Base-by-base conservation (phyloP, 2,888 invertebrate species). In the Drosophila bunnanda region DNA sequence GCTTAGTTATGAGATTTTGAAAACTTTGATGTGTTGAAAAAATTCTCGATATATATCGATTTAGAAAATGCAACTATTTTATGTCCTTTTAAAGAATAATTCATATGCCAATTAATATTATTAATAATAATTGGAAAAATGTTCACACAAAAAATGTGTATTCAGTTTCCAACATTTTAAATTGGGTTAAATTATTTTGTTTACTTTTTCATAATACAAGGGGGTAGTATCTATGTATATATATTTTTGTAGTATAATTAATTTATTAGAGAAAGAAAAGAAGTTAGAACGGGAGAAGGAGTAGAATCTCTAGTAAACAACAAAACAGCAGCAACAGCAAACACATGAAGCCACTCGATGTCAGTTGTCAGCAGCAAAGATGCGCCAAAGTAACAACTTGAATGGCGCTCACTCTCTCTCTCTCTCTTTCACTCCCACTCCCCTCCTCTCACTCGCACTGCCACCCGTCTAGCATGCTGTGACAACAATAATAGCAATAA, bases 331-430 rank as follows among this genome's bases (percentile, higher is more conserved):
- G 17, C 50, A 48, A 28, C 25, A 36, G 25, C 58, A 50, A 68
- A 41, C 56, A 61, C 32, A 70, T 68, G 70, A 67, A 76, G 82
- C 87, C 81, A 83, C 83, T 87, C 78, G 78, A 83, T 83, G 78
- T 76, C 78, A 78, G 82, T 85, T 82, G 82, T 69, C 80, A 85
- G 79, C 58, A 68, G 78, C 76, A 76, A 80, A 77, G 70, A 66
- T 67, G 72, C 69, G 44, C 82, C 68, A 70, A 78, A 84, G 78
- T 70, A 77, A 80, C 78, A 85, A 77, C 77, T 76, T 79, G 81
- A 82, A 81, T 79, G 75, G 53, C 62, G 53, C 53, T 22, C 32
- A 9, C 36, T 41, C 41, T 25, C 46, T 55, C 39, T 7, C 20
- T 6, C 17, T 7, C 41, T 15, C 20, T 30, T 13, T 1, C 8